phyloP scores from a whole-genome alignment of 2,888 invertebrate species.

The Eupithecia tripunctaria region DNA sequence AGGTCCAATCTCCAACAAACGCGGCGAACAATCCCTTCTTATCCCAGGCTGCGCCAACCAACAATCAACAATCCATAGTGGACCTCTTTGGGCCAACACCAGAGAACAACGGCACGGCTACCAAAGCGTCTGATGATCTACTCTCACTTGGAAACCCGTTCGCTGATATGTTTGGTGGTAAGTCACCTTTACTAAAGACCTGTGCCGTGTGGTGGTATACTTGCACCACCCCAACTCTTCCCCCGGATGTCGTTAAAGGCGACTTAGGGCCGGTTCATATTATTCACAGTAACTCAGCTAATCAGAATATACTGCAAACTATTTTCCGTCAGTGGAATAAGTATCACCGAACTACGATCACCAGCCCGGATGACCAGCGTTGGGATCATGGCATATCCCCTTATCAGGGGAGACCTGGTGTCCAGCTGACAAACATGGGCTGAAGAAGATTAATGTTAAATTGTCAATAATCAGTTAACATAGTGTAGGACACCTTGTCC shows the following conservation, averaged over 20 bases:
- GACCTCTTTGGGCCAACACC: constrained; percentile 90
- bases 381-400: background rate
- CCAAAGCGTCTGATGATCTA: constrained; percentile 94
- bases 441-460: background rate
- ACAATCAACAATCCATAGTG: constrained; percentile 85
- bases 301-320: no score
- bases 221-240: background rate
- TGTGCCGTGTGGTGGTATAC: background rate
- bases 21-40: constrained; percentile 94
- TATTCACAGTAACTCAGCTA: no score
- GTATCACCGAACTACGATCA: background rate
- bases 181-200: constrained; percentile 39
- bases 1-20: constrained; percentile 91
- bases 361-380: background rate
- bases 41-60: constrained; percentile 72
- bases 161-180: constrained; percentile 91
- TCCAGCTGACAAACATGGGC: background rate
- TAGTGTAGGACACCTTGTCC: background rate
- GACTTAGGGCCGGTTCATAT: background rate
- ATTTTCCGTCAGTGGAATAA: no score
- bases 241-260: background rate
- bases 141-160: constrained; percentile 96
- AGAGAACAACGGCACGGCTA: constrained; percentile 62
- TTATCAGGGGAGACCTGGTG: background rate
- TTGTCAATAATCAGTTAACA: background rate